Evolutionary conservation across 2,888 invertebrate species (phyloP).

Genomic region (Hybos culiciformis): DNA sequence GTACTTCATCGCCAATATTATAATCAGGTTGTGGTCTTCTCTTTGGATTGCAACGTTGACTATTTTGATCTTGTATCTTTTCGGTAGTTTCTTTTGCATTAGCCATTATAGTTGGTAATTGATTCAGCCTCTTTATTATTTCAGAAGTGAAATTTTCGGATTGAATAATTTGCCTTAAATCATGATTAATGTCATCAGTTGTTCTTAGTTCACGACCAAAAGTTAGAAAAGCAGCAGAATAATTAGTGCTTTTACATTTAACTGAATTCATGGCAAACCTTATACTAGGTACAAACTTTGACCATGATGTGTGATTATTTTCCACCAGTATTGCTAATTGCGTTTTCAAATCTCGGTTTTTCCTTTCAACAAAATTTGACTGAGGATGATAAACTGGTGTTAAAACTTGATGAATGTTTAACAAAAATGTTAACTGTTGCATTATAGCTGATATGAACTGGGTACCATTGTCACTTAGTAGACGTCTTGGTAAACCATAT

Average conservation of each 20-base stretch:
- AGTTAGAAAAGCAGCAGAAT: conserved; percentile 23
- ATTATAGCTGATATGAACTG: conserved; percentile 25
- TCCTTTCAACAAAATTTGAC: conserved; percentile 13
- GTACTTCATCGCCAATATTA: conserved; percentile 17
- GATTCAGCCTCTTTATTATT: conserved; percentile 1
- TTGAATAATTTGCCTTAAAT: conserved; percentile 15
- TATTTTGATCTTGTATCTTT: background rate
- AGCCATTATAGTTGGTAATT: background rate
- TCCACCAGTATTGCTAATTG: conserved; percentile 11
- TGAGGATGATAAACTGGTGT: conserved; percentile 15
- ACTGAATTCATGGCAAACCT: conserved; percentile 28
- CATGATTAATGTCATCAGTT: conserved; percentile 17
- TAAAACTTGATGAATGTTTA: background rate
- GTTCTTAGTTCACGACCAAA: conserved; percentile 24
- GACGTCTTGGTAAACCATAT: conserved; percentile 20
- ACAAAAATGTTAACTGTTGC: conserved; percentile 19
- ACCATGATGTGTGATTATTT: conserved; percentile 7
- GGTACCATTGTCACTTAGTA: conserved; percentile 23
- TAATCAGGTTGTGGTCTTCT: conserved; percentile 7
- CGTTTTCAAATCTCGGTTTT: conserved; percentile 14
- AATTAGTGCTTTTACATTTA: conserved; percentile 18
- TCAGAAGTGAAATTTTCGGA: conserved; percentile 13
- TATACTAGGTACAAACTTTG: conserved; percentile 19
- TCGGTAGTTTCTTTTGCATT: background rate
- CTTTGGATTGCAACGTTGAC: background rate